Conservation (phyloP, 2,888 invertebrate genomes). For the Amiota mariae region DNA sequence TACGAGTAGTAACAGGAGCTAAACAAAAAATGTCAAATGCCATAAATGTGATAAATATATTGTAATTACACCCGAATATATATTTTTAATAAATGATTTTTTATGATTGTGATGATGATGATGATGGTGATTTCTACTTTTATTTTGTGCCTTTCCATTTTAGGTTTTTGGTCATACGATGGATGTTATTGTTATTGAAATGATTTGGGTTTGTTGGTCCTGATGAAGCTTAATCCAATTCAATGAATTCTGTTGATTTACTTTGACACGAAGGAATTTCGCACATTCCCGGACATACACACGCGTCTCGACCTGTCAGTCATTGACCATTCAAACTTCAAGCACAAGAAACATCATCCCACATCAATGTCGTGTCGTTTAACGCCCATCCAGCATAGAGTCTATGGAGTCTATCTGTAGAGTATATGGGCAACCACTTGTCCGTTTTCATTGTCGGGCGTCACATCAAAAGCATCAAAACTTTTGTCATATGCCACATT, state of each 20-base stretch:
- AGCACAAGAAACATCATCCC: constrained; percentile 54
- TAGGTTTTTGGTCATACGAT: neutral
- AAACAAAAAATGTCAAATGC: constrained; percentile 4
- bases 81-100: constrained; percentile 45
- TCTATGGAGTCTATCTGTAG: neutral
- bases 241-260: constrained; percentile 9
- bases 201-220: constrained; percentile 15
- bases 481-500: constrained; percentile 58
- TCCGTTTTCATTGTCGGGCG: constrained; percentile 37
- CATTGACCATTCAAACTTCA: constrained; percentile 56
- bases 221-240: neutral
- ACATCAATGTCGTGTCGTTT: constrained; percentile 13
- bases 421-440: neutral
- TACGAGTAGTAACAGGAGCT: neutral
- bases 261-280: constrained; percentile 24
- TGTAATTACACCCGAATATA: constrained; percentile 1
- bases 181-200: constrained; percentile 19
- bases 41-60: constrained; percentile 7
- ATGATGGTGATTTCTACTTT: neutral
- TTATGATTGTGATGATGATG: neutral
- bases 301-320: constrained; percentile 43
- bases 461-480: constrained; percentile 66
- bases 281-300: constrained; percentile 8
- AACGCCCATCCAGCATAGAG: neutral
- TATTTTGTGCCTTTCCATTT: neutral